A percentile compares a stretch with the other conserved stretches of the same genome.
Conservation (phyloP, 2,113 vertebrate species). For the Mohoua ochrocephala region DNA sequence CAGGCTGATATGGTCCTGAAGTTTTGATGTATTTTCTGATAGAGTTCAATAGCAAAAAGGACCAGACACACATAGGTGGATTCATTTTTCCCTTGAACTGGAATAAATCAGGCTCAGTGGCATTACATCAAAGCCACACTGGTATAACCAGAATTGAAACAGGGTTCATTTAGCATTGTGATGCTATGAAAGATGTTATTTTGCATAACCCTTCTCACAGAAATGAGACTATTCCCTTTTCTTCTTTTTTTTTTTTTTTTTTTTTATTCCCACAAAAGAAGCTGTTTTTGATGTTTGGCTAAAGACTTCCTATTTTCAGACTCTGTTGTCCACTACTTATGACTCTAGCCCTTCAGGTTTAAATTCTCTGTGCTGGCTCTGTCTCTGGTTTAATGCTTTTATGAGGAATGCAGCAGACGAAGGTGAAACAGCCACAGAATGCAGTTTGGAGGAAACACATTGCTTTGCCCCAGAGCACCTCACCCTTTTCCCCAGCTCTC, state of each 20-base stretch:
- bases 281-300: not conserved
- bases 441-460: not conserved
- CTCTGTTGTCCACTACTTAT: not conserved
- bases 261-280: not conserved
- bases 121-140: not conserved
- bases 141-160: not conserved
- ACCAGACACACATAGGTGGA: not conserved
- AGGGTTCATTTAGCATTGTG: not conserved
- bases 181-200: not conserved
- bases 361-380: not conserved
- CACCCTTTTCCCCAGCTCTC: not conserved
- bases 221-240: not conserved
- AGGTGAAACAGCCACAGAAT: not conserved
- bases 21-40: conserved; percentile 35
- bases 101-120: not conserved
- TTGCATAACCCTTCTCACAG: not conserved
- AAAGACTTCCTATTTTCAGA: not conserved
- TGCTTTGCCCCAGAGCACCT: not conserved
- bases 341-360: not conserved
- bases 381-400: not conserved
- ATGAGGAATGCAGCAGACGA: not conserved
- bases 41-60: not conserved
- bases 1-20: not conserved
- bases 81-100: not conserved
- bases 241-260: not conserved